Percentiles rank a stretch among this genome's conserved stretches.
Evolutionary conservation across 2,797 vertebrate genomes (phyloP).

Genomic region (Semotilus atromaculatus): DNA sequence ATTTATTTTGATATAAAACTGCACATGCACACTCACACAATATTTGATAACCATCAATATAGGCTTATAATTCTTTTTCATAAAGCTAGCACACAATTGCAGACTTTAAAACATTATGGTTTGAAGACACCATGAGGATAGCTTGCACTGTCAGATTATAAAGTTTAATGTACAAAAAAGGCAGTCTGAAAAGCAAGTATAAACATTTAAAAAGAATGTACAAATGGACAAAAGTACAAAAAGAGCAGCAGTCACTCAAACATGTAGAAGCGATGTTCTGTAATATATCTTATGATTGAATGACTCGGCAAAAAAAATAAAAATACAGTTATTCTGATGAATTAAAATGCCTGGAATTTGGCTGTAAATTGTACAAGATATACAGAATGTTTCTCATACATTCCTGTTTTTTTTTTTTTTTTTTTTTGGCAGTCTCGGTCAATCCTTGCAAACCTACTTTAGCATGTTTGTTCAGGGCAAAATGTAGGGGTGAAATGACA

Average conservation of each 20-base stretch:
- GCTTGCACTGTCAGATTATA: constrained; percentile 92
- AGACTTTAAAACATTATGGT: constrained; percentile 88
- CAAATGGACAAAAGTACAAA: constrained; percentile 99
- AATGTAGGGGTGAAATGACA: constrained; percentile 64
- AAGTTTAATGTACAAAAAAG: constrained; percentile 99
- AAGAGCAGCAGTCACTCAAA: constrained; percentile 85
- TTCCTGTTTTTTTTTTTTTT: constrained; percentile 65
- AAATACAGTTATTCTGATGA: constrained; percentile 56
- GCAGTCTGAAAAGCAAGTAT: constrained; percentile 99
- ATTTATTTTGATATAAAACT: constrained; percentile 93
- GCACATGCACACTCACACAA: constrained; percentile 97
- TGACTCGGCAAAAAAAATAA: constrained; percentile 50
- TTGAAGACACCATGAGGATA: constrained; percentile 95
- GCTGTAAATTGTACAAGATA: constrained; percentile 76
- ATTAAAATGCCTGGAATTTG: constrained; percentile 67
- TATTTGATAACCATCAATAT: constrained; percentile 88
- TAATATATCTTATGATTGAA: constrained; percentile 64
- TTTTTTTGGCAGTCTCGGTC: constrained; percentile 82
- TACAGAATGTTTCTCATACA: constrained; percentile 79
- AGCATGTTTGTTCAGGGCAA: constrained; percentile 60
- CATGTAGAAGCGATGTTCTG: constrained; percentile 76
- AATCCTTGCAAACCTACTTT: constrained; percentile 63
- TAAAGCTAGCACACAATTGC: constrained; percentile 89
- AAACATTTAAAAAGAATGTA: constrained; percentile 99
- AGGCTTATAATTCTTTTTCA: constrained; percentile 85